These are phyloP conservation scores for Trachelipus rathkii DNA, from an alignment of 1,140 invertebrate species.

Conservation along the genomic window DNA sequence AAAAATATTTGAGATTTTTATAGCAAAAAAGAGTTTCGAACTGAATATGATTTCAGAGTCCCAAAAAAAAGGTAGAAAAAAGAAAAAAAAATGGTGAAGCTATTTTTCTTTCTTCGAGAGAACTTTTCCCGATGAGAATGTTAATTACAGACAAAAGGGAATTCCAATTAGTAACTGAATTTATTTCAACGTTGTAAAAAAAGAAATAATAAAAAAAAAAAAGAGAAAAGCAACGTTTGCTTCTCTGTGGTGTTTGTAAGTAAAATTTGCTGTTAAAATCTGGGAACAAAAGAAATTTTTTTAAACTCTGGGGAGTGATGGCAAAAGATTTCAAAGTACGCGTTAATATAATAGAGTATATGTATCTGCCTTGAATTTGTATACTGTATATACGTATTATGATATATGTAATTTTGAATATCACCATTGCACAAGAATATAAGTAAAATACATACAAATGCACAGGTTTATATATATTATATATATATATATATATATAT, in stretches of 20 bases:
- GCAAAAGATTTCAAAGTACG: background rate
- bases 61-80: background rate
- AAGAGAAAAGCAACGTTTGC: conserved; percentile 32
- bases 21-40: background rate
- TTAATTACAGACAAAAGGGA: conserved; percentile 42
- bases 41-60: background rate
- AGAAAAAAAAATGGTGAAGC: too few species aligned
- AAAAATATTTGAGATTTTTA: too few species aligned
- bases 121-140: conserved; percentile 28
- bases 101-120: background rate
- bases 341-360: too few species aligned
- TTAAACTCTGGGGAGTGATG: conserved; percentile 20
- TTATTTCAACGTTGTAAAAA: conserved; percentile 28
- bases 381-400: too few species aligned
- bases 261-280: conserved; percentile 43
- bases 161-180: conserved; percentile 43
- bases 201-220: too few species aligned
- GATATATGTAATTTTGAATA: too few species aligned
- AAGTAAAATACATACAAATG: too few species aligned
- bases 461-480: too few species aligned
- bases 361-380: too few species aligned
- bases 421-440: too few species aligned
- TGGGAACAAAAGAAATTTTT: conserved; percentile 38
- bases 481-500: background rate
- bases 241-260: conserved; percentile 41